Base-by-base conservation (phyloP, 1,140 invertebrate genomes). In the Hycleus phaleratus region DNA sequence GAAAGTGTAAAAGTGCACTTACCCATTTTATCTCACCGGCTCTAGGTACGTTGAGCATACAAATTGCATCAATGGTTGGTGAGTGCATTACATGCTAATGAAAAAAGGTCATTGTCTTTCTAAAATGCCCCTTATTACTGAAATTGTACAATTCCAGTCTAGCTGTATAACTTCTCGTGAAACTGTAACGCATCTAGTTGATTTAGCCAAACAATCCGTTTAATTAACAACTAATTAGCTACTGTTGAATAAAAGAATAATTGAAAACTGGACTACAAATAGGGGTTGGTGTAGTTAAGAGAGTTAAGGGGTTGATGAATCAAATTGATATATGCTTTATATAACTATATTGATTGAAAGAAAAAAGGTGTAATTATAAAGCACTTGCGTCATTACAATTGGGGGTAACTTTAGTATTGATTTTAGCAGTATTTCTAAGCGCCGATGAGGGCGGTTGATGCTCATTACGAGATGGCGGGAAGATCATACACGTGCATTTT, bases 401-500 rank as follows among this genome's bases (percentile, higher is more conserved):
- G 42, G 55, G 62, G 32, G 48, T 45, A 46, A 46, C 51, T 32
- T 7, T 60, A 38, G 51, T 65, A 65, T 65, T 65, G 63, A 65
- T 65, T 65, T 65, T 65, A 62, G 57, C 57, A 56, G 62, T 49
- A 56, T 48, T 47, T 50, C 46, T 49, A 42, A 56, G 54, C 46
- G 54, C 46, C 45, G 46, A 56, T 49, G 46, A 45, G 54, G 54
- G 54, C 46, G 54, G 54, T 49, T 39, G 46, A 48, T 51, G 25
- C 58, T 40, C 47, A 54, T 54, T 59, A 55, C 54, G 58, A 58
- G 51, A 68, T 68, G 67, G 67, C 67, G 67, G 62, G 64, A 68
- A 68, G 46, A 58, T 49, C 50, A 46, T 60, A 56, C 67, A 68
- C 67, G 60, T 68, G 67, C 62, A 60, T 68, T 68, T 68, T 68